Conservation (phyloP, 2,113 vertebrate species). For the Calypte anna region DNA sequence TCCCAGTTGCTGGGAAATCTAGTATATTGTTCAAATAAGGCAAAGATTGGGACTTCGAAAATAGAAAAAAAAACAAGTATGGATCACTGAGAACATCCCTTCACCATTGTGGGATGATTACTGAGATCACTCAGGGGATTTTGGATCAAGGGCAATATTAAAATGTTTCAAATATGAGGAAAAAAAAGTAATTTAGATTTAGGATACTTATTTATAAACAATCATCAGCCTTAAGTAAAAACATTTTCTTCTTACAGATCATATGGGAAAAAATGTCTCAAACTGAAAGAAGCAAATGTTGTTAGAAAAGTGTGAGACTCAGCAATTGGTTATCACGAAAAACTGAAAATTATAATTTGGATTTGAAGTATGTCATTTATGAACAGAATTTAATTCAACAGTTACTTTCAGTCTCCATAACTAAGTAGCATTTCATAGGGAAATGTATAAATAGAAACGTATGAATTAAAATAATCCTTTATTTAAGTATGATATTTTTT, state of each 20-base stretch:
- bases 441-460: not conserved
- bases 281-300: not conserved
- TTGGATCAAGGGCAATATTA: not conserved
- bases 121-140: not conserved
- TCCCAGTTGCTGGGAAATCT: not conserved
- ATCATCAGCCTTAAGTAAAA: not conserved
- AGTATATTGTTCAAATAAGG: not conserved
- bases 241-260: not conserved
- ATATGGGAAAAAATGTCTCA: not conserved
- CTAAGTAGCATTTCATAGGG: rapidly evolving
- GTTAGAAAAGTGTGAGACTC: not conserved
- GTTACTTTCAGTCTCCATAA: not conserved
- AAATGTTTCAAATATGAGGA: not conserved
- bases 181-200: not conserved
- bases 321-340: not conserved
- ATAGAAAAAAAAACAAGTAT: not conserved
- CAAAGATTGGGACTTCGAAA: not conserved
- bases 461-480: not conserved
- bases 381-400: not conserved
- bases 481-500: not conserved
- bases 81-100: not conserved
- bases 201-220: not conserved
- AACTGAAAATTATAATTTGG: not conserved
- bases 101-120: not conserved
- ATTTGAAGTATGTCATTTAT: not conserved